Base-by-base conservation (phyloP, 2,113 vertebrate genomes). In the Tragelaphus scriptus region DNA sequence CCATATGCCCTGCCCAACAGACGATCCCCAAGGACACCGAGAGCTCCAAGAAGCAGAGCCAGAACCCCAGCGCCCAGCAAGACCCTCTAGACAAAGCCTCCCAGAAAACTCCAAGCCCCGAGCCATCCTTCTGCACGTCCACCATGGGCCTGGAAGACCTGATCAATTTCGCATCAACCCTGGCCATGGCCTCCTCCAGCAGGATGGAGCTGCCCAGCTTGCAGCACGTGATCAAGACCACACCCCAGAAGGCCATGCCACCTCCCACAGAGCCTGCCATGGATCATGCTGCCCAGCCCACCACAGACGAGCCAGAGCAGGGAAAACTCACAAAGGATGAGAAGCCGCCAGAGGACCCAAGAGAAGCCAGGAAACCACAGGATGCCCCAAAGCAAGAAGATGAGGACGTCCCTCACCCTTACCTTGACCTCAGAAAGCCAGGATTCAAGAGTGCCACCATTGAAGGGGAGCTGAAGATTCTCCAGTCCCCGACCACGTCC, bases 161-260 rank as follows among this genome's bases (percentile, higher is more conserved):
- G 21, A 30, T 97, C 90, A 85, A 61, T 30, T 84, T 98, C 0
- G 95, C 96, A 0, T 92, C 97, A 4, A 96, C 96, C 81, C 32
- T 98, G 81, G 96, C 97, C 6, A 0, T 97, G n/a, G 97, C 96
- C 61, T 91, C 97, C 56, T 96, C 91, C 89, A 93, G 59, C 53
- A 89, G 63, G 23, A 65, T 2, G 19, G 86, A 95, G 25, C n/a
- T 97, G 77, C 96, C 95, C 53, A 91, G 0, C 7, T 19, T 96
- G 84, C 93, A 61, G 71, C 16, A 51, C 14, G 12, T 49, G 14
- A 30, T 93, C 56, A 96, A 81, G 87, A 14, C 17, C n/a, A 0
- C 82, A 2, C 2, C 84, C 9, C 65, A 63, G 58, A 86, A 94
- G 44, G 1, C 49, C 0, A 0, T 0, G 61, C 44, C 59, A 14